A percentile compares a stretch with the other conserved stretches of the same genome.
Conservation (phyloP, 2,797 vertebrate genomes). For the Channa striata region DNA sequence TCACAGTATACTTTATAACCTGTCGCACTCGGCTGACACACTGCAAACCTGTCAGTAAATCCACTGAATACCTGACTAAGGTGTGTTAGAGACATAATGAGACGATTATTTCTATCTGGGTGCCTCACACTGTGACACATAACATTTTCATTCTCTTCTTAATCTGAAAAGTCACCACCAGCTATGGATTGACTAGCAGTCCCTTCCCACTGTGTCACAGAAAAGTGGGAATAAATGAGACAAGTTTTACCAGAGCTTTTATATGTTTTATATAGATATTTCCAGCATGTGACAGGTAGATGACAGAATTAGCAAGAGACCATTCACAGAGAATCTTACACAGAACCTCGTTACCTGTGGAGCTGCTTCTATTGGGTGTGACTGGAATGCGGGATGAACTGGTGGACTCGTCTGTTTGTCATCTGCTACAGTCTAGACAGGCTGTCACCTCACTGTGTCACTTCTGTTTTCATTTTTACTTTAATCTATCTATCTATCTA, state of each 20-base stretch:
- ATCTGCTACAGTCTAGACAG: conserved; percentile 22
- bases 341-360: neutral
- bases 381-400: conserved; percentile 35
- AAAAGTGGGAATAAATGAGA: conserved; percentile 6
- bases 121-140: neutral
- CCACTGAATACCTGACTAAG: conserved; percentile 31
- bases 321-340: conserved; percentile 1
- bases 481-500: no score
- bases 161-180: conserved; percentile 2
- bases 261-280: conserved; percentile 5
- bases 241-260: neutral
- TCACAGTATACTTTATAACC: conserved; percentile 16
- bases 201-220: neutral
- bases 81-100: conserved; percentile 24
- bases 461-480: conserved; percentile 21
- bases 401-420: conserved; percentile 32
- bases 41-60: conserved; percentile 11
- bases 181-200: conserved; percentile 1
- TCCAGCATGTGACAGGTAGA: conserved; percentile 13
- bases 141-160: neutral
- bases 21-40: neutral
- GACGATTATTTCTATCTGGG: neutral
- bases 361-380: conserved; percentile 27
- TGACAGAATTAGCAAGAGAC: conserved; percentile 1
- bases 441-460: conserved; percentile 26